Conservation (phyloP, 2,797 vertebrate species). For the Benthosema pterotum region DNA sequence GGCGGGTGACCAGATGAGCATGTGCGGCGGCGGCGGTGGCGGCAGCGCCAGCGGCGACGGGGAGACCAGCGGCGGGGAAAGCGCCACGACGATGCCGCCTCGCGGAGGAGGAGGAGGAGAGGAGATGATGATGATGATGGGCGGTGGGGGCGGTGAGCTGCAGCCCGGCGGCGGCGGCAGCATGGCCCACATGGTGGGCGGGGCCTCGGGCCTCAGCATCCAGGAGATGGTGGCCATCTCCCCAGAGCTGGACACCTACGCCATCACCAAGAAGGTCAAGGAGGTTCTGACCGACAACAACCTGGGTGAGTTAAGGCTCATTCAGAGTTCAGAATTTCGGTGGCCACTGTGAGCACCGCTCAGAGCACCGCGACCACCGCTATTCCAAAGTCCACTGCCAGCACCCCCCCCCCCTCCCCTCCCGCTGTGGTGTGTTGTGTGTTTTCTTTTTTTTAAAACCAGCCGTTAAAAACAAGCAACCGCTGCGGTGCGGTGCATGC, state of each 20-base stretch:
- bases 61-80: neutral
- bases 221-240: constrained; percentile 89
- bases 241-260: constrained; percentile 89
- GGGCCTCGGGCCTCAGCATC: constrained; percentile 87
- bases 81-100: constrained; percentile 69
- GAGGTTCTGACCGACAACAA: constrained; percentile 92
- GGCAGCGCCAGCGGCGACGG: neutral
- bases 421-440: too few relatives aligned
- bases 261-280: constrained; percentile 91
- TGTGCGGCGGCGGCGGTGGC: constrained; percentile 10
- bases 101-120: constrained; percentile 80
- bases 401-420: too few relatives aligned
- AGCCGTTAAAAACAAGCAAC: too few relatives aligned
- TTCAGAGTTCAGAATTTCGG: too few relatives aligned
- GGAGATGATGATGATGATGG: constrained; percentile 66
- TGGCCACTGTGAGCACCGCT: too few relatives aligned
- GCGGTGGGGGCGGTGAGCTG: constrained; percentile 74
- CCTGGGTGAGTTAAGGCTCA: constrained; percentile 83
- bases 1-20: constrained; percentile 71
- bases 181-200: constrained; percentile 67
- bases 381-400: too few relatives aligned
- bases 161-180: constrained; percentile 76
- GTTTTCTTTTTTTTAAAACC: too few relatives aligned
- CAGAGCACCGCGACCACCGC: too few relatives aligned
- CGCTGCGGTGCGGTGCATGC: too few relatives aligned